phyloP scores from a whole-genome alignment of 2,113 vertebrate species.

The Sorex fumeus region DNA sequence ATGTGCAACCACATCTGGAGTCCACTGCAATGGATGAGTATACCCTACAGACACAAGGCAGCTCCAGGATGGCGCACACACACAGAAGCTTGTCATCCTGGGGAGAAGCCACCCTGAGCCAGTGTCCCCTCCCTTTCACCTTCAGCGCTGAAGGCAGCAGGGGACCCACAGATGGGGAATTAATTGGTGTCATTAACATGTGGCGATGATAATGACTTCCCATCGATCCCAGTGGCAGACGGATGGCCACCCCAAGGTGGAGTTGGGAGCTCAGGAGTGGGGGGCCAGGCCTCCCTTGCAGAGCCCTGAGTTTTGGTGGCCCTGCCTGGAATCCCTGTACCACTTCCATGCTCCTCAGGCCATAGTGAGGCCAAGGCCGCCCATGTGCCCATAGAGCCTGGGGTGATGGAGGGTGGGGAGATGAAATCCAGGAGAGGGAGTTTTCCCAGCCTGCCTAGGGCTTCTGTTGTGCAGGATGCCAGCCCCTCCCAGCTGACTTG shows the following conservation, averaged over 20 bases:
- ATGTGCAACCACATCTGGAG: background rate
- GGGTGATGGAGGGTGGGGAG: background rate
- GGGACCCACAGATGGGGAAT: constrained; percentile 96
- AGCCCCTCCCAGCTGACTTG: background rate
- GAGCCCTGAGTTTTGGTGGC: constrained; percentile 16
- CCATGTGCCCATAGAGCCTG: background rate
- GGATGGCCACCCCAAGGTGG: constrained; percentile 93
- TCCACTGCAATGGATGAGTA: background rate
- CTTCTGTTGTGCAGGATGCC: background rate
- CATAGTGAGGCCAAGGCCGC: background rate
- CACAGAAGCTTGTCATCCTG: constrained; percentile 81
- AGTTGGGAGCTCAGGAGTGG: constrained; percentile 88
- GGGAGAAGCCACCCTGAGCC: constrained; percentile 90
- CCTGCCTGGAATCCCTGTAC: background rate
- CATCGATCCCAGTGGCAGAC: constrained; percentile 97
- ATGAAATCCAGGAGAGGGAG: background rate
- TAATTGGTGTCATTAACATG: constrained; percentile 99
- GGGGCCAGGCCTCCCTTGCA: background rate
- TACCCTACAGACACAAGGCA: background rate
- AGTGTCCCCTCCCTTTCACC: constrained; percentile 94
- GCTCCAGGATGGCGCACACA: too few species aligned
- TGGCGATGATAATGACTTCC: constrained; percentile 96
- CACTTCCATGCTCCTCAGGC: background rate
- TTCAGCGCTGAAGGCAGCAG: constrained; percentile 93
- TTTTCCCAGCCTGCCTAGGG: background rate